Conservation (phyloP, 2,888 invertebrate genomes). For the Oithona nana region DNA sequence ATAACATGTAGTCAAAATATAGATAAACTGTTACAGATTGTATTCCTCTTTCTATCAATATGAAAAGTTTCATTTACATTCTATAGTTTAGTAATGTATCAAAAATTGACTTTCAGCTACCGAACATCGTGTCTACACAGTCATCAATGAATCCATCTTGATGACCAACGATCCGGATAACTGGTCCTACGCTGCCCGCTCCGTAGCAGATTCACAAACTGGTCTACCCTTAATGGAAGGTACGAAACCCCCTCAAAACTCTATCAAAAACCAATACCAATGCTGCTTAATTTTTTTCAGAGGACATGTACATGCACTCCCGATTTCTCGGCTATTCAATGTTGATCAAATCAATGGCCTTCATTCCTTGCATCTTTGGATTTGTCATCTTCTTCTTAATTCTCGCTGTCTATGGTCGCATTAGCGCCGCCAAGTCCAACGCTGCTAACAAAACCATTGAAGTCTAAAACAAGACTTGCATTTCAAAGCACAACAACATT, state of each 20-base stretch:
- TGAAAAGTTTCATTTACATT: too few relatives aligned
- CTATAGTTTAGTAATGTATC: too few relatives aligned
- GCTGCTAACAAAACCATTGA: background rate
- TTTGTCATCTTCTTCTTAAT: slow-evolving; percentile 26
- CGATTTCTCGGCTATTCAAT: slow-evolving; percentile 29
- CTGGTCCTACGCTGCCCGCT: slow-evolving; percentile 29
- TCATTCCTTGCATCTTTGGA: slow-evolving; percentile 29
- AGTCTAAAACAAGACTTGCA: too few relatives aligned
- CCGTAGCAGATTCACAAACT: slow-evolving; percentile 28
- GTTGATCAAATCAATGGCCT: slow-evolving; percentile 30
- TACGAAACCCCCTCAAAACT: too few relatives aligned
- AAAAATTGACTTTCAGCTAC: slow-evolving; percentile 26
- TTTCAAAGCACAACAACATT: too few relatives aligned
- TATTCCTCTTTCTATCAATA: too few relatives aligned
- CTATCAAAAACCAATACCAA: too few relatives aligned
- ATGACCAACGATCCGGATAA: slow-evolving; percentile 24
- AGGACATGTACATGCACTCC: slow-evolving; percentile 32
- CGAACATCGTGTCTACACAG: slow-evolving; percentile 27
- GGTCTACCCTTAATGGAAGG: slow-evolving; percentile 26
- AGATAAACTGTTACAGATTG: too few relatives aligned
- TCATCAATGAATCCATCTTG: slow-evolving; percentile 24
- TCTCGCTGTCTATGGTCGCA: slow-evolving; percentile 27
- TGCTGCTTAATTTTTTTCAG: slow-evolving; percentile 21
- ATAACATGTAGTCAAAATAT: too few relatives aligned
- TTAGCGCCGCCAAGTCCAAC: slow-evolving; percentile 21